Percentiles rank a stretch among this genome's conserved stretches.
These are phyloP conservation scores for Cryptomyrus ogoouensis DNA, from an alignment of 2,113 vertebrate species.

Conservation along the genomic window DNA sequence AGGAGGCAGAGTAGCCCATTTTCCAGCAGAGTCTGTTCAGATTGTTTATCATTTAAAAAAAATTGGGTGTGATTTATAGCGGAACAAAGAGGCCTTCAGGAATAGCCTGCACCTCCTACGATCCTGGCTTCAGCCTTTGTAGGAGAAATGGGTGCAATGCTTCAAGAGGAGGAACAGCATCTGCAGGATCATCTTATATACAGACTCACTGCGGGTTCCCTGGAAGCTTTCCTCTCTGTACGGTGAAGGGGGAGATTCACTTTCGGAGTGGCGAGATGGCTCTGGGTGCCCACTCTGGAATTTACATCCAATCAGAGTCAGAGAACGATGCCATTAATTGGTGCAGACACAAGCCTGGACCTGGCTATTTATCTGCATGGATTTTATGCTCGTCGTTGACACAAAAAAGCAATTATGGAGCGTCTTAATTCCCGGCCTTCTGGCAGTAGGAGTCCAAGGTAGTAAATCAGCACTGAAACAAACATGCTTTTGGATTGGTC, in stretches of 20 bases:
- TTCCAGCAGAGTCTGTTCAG: neutral
- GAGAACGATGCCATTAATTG: conserved; percentile 39
- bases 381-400: conserved; percentile 46
- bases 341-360: conserved; percentile 24
- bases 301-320: conserved; percentile 24
- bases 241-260: neutral
- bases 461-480: conserved; percentile 36
- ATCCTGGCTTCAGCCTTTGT: neutral
- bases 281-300: neutral
- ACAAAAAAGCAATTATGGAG: conserved; percentile 39
- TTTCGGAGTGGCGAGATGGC: neutral
- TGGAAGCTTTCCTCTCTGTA: neutral
- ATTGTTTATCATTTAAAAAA: neutral
- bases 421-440: conserved; percentile 39
- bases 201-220: neutral
- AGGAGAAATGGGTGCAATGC: neutral
- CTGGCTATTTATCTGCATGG: conserved; percentile 37
- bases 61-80: neutral
- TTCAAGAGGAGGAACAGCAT: neutral
- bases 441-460: conserved; percentile 23
- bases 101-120: neutral
- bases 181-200: neutral
- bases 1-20: neutral
- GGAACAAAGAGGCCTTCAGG: neutral
- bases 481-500: neutral